Base-by-base conservation (phyloP, 1,140 invertebrate species). In the Drosophila gunungcola region DNA sequence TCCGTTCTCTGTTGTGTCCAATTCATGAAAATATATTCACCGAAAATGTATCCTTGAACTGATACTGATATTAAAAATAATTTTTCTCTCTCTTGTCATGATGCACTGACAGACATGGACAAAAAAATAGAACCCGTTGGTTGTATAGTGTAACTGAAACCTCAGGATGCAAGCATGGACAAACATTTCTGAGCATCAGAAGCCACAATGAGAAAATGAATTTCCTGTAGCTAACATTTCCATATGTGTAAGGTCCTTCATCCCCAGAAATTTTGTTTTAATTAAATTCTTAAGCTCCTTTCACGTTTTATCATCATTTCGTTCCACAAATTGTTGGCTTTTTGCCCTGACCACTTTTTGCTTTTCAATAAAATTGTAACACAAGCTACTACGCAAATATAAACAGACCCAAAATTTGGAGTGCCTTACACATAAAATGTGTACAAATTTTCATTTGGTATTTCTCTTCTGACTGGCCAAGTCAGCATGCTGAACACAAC, bases 311-410 rank as follows among this genome's bases (percentile, higher is more conserved):
- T 3, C 10, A 48, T 16, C 21, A 1, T 38, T 52, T 34, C 49
- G n/a, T 45, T 61, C 34, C 29, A 16, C 16, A 39, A 36, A 57
- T 51, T 70, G 45, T 53, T 56, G 25, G 43, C 68, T 85, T 67
- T 67, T 80, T 76, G 51, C 21, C 63, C 56, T 55, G 41, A 41
- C 63, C 56, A 76, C 63, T 67, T 67, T 72, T 51, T 56, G 52
- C 9, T 54, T 70, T 83, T 84, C 75, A 84, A 84, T 75, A 84
- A 79, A 79, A 75, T 43, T 51, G 79, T 58, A 43, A 13, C 65
- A 57, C 45, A 42, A 62, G n/a, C 42, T 56, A 48, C 13, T 38
- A 45, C 16, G 34, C 32, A 81, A 67, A 72, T 39, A 81, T 63
- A 25, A 67, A 56, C 52, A 60, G 13, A 46, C 11, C 29, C n/a